These are phyloP conservation scores for Tringa solitaria DNA, from an alignment of 2,113 vertebrate species.

Conservation along the genomic window DNA sequence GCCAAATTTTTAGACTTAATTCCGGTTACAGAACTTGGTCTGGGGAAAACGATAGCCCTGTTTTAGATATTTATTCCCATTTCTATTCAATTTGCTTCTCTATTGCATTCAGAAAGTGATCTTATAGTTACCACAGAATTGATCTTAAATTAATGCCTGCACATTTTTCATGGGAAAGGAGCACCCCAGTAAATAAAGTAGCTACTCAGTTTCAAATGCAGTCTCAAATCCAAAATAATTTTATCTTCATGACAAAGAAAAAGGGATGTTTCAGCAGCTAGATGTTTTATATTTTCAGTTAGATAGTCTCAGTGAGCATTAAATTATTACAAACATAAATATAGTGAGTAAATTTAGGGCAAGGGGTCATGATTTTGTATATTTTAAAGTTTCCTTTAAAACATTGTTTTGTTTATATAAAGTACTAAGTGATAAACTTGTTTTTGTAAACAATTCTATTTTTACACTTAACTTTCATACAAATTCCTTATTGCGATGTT, in stretches of 20 bases:
- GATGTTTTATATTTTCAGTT: not conserved
- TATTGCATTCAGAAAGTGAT: not conserved
- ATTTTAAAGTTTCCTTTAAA: not conserved
- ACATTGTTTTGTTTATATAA: not conserved
- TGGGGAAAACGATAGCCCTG: not conserved
- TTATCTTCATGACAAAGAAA: not conserved
- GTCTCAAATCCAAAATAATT: not conserved
- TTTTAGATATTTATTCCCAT: not conserved
- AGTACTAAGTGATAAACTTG: not conserved
- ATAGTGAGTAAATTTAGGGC: not conserved
- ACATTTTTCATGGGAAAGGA: not conserved
- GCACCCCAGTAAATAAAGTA: not conserved
- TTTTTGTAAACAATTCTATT: not conserved
- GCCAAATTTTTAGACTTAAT: not conserved
- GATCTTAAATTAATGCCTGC: not conserved
- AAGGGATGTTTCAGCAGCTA: not conserved
- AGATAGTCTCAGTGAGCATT: not conserved
- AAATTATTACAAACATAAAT: not conserved
- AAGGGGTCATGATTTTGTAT: not conserved
- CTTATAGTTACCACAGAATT: not conserved
- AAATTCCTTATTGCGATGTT: not conserved
- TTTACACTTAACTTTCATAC: not conserved
- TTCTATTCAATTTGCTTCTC: not conserved
- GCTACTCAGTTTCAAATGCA: not conserved
- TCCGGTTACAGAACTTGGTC: not conserved